Percentiles rank a stretch among this genome's conserved stretches.
Conservation (phyloP, 2,888 invertebrate genomes). For the Allacma fusca region DNA sequence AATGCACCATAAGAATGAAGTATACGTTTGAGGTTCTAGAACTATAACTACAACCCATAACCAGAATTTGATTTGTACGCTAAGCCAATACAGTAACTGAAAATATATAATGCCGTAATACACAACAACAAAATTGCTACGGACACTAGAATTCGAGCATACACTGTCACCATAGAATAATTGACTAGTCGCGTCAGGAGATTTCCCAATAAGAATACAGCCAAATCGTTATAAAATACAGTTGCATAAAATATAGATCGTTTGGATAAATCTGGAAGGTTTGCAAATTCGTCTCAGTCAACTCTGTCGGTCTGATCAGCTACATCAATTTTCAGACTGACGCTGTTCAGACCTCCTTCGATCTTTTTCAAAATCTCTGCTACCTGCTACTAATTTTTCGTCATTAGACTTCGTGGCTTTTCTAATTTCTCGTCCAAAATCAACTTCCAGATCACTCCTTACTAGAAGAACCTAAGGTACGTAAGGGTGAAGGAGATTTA, state of each 20-base stretch:
- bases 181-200: slow-evolving; percentile 85
- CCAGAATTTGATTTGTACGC: slow-evolving; percentile 67
- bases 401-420: slow-evolving; percentile 23
- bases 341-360: slow-evolving; percentile 32
- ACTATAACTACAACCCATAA: slow-evolving; percentile 69
- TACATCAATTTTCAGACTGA: slow-evolving; percentile 30
- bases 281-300: slow-evolving; percentile 42
- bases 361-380: slow-evolving; percentile 66
- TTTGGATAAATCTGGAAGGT: slow-evolving; percentile 56
- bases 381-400: slow-evolving; percentile 65
- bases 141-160: slow-evolving; percentile 63
- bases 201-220: slow-evolving; percentile 86
- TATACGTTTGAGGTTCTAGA: too few relatives aligned
- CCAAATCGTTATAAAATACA: slow-evolving; percentile 81
- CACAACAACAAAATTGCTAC: slow-evolving; percentile 54
- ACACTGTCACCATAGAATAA: slow-evolving; percentile 73
- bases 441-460: slow-evolving; percentile 16
- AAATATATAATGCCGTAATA: slow-evolving; percentile 62
- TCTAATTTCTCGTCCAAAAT: slow-evolving; percentile 34
- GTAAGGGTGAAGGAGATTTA: neutral
- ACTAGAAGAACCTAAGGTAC: slow-evolving; percentile 62
- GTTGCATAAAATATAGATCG: slow-evolving; percentile 72
- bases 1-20: neutral
- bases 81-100: slow-evolving; percentile 66
- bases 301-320: slow-evolving; percentile 15